Conservation (phyloP, 2,797 vertebrate genomes). For the Chaenodraco wilsoni region DNA sequence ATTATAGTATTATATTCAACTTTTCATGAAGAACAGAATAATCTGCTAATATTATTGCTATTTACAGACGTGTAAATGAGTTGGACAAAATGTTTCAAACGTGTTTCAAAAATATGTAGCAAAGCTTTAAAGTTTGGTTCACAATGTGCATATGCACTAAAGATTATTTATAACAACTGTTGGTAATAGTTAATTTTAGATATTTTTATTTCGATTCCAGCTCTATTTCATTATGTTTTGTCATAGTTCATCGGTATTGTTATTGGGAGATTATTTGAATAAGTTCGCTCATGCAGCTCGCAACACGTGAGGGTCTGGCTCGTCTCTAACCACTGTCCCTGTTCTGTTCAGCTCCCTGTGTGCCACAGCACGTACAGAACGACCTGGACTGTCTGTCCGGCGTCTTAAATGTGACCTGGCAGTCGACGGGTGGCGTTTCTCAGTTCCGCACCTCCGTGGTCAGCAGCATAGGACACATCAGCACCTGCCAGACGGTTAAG, state of each 20-base stretch:
- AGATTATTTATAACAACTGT: background rate
- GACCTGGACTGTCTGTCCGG: constrained; percentile 75
- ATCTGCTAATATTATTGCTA: background rate
- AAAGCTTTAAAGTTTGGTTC: background rate
- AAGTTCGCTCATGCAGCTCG: background rate
- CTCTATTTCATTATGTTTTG: background rate
- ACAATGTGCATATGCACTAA: background rate
- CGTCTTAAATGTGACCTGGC: constrained; percentile 81
- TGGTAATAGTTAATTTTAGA: background rate
- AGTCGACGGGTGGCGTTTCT: constrained; percentile 57
- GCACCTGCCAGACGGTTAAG: constrained; percentile 42
- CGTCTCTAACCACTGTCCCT: background rate
- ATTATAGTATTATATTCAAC: background rate
- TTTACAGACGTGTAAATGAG: background rate
- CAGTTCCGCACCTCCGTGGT: constrained; percentile 65
- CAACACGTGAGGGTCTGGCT: background rate
- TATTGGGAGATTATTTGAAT: background rate
- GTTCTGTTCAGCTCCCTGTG: constrained; percentile 80
- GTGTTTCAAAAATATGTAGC: background rate
- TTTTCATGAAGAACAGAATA: background rate
- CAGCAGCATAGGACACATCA: constrained; percentile 55
- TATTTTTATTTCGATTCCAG: background rate
- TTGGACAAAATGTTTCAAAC: background rate
- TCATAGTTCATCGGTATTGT: background rate
- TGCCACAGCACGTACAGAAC: constrained; percentile 69